These are phyloP conservation scores for Natrix natrix DNA, from an alignment of 2,797 vertebrate genomes.

Conservation along the genomic window DNA sequence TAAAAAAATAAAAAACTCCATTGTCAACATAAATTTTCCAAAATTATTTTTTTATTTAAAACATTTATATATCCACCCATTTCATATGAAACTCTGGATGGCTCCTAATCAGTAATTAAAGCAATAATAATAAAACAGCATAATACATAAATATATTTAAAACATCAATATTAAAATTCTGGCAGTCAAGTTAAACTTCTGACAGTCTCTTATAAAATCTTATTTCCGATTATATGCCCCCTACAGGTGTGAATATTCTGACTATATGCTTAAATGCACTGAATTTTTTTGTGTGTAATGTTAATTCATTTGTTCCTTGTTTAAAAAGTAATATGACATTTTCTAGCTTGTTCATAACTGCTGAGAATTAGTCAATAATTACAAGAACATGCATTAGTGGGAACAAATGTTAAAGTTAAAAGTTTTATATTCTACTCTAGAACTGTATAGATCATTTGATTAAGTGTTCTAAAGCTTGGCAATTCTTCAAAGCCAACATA, in stretches of 20 bases:
- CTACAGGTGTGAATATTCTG: background rate
- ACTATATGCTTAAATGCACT: background rate
- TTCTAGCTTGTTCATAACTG: background rate
- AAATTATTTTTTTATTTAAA: background rate
- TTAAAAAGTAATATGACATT: background rate
- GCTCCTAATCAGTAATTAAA: background rate
- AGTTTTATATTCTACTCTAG: background rate
- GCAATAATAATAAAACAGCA: background rate
- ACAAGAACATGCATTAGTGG: background rate
- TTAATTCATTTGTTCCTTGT: background rate
- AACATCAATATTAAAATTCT: background rate
- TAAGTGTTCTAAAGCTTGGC: background rate
- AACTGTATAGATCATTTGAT: background rate
- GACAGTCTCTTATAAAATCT: background rate
- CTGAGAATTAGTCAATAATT: background rate
- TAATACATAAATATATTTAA: background rate
- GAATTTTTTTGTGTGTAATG: background rate
- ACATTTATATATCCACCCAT: background rate
- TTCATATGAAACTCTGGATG: background rate
- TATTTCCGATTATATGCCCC: background rate
- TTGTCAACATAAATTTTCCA: background rate
- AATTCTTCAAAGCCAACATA: background rate
- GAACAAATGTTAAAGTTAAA: background rate
- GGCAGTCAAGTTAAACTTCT: background rate
- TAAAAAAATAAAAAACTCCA: background rate